Base-by-base conservation (phyloP, 1,140 invertebrate species). In the Gryllus bimaculatus region DNA sequence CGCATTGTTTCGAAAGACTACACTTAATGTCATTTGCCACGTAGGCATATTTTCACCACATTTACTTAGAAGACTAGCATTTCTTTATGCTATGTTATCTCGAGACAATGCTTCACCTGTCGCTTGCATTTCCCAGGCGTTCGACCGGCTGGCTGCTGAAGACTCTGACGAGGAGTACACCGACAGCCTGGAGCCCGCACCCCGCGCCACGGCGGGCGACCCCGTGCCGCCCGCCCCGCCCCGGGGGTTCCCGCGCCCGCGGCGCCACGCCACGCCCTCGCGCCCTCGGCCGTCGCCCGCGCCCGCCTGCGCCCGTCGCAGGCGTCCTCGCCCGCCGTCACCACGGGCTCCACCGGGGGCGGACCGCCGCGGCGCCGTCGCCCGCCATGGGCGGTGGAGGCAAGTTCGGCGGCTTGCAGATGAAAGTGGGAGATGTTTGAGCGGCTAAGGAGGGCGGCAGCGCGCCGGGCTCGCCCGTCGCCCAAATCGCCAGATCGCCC, bases 371-470 rank as follows among this genome's bases (percentile, higher is more conserved):
- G 10, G 3, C 10, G 10, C 54, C 54, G 10, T 7, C 54, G 10
- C 54, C 54, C 18, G 54, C 54, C 10, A 1, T 18, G 54, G 54
- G 54, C 18, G 79, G 76, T 8, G 21, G 48, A 10, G 79, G 79
- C 7, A 76, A 73, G 81, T 96, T 96, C 85, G 90, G 92, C n/a
- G n/a, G n/a, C n/a, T 85, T 96, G 48, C 94, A 96, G 83, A 91
- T 93, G 84, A 94, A n/a, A 95, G 83, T 96, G 94, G n/a, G 95
- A 96, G 85, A 89, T 93, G 84, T 88, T n/a, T 95, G 80, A 90
- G 89, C 82, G 89, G 83, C 81, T 84, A 74, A 48, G 47, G 8
- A 5, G 20, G n/a, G n/a, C n/a, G n/a, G n/a, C n/a, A n/a, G n/a
- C n/a, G n/a, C n/a, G n/a, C n/a, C 54, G 10, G 54, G 54, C 10